A percentile compares a stretch with the other conserved stretches of the same genome.
Conservation (phyloP, 2,888 invertebrate species). For the Ephialtes manifestator region DNA sequence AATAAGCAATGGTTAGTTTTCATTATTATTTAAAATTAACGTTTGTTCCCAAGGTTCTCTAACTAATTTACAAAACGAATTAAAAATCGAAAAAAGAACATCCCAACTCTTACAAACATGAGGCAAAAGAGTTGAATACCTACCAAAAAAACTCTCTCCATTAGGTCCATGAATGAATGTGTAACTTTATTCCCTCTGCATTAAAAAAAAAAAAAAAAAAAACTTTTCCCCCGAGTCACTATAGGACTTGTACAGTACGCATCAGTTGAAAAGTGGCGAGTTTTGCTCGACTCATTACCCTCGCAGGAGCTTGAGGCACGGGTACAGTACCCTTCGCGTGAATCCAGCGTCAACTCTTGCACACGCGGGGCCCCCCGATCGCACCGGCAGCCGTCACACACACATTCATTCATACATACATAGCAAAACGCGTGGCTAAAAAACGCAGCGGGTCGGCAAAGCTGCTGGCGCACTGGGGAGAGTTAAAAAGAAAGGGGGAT, state of each 20-base stretch:
- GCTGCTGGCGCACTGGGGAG: conserved; percentile 57
- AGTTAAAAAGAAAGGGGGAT: conserved; percentile 68
- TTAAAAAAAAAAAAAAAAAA: conserved; percentile 22
- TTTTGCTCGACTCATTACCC: conserved; percentile 75
- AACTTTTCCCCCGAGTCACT: neutral
- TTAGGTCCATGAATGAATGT: conserved; percentile 22
- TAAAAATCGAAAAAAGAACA: neutral
- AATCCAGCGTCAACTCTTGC: conserved; percentile 70
- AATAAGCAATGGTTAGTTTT: no score
- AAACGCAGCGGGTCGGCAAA: conserved; percentile 66
- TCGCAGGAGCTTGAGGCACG: conserved; percentile 37
- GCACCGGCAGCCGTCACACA: conserved; percentile 30
- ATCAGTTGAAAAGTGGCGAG: conserved; percentile 67
- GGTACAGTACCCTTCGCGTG: conserved; percentile 41
- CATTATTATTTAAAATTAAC: no score
- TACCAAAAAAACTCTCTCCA: neutral
- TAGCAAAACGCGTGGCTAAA: conserved; percentile 49
- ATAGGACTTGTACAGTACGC: conserved; percentile 14
- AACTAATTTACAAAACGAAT: no score
- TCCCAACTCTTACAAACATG: neutral
- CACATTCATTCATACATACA: neutral
- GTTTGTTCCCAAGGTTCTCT: no score
- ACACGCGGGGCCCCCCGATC: conserved; percentile 47
- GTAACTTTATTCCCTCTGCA: conserved; percentile 8
- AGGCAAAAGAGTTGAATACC: neutral